Base-by-base conservation (phyloP, 2,113 vertebrate genomes). In the Anhinga anhinga region DNA sequence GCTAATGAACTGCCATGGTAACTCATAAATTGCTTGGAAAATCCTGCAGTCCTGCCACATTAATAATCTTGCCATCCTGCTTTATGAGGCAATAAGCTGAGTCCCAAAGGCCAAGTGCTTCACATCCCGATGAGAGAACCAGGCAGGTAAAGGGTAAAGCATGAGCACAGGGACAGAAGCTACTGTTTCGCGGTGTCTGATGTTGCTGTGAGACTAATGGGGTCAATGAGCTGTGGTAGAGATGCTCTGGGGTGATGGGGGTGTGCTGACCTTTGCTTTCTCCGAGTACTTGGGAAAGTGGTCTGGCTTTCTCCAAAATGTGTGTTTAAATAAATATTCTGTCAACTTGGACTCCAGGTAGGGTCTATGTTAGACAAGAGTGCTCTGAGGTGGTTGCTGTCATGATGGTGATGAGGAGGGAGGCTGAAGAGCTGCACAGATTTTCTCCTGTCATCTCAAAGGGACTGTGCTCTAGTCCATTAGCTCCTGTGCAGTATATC, bases 11-110 rank as follows among this genome's bases (percentile, higher is more conserved):
- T 92, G 73, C 92, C 88, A 79, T 78, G 56, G 94, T 67, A 95
- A 93, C 91, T 89, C 94, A 95, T 86, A 95, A 95, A 92, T 95
- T 81, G 61, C 77, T 84, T 82, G 88, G 92, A 90, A 95, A 94
- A 95, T 76, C 76, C 92, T 59, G 71, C 67, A 92, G 92, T 93
- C 90, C 88, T 96, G 79, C 71, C 70, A 63, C 94, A 86, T 97
- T 92, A 95, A 94, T 97, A 94, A 96, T 88, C 72, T 56, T 95
- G 88, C 59, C 82, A 70, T 90, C 72, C 77, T 83, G 90, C 85
- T 94, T 96, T 96, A 97, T 78, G 92, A 95, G 86, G 95, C 95
- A 86, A 72, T 96, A 90, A 92, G 47, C 32, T 45, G 86, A 81
- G 90, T 84, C 82, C 80, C 86, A 62, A 65, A 82, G 82, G 92